phyloP scores from a whole-genome alignment of 1,140 invertebrate genomes.

The Hypothenemus hampei region DNA sequence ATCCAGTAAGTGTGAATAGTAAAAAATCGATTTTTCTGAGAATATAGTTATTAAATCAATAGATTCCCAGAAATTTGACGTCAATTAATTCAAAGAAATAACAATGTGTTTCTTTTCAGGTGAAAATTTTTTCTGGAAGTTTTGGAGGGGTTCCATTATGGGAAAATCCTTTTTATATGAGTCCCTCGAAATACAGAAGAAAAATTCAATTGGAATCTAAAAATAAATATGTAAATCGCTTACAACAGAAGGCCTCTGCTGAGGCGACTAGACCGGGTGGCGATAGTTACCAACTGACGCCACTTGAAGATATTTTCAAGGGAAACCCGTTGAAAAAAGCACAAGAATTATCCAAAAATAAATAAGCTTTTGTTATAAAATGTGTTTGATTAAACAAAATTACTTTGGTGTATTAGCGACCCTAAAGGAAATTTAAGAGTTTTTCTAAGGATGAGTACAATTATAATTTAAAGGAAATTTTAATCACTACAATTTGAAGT shows the following conservation, averaged over 20 bases:
- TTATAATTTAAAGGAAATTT: no score
- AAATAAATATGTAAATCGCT: slow-evolving; percentile 66
- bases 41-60: neutral
- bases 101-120: no score
- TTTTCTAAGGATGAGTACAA: no score
- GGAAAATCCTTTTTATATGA: slow-evolving; percentile 90
- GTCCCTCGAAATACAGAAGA: slow-evolving; percentile 78
- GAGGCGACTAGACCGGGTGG: slow-evolving; percentile 62
- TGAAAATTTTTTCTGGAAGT: slow-evolving; percentile 84
- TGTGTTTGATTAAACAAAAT: no score
- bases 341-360: slow-evolving; percentile 15
- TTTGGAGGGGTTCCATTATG: slow-evolving; percentile 90
- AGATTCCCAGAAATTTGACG: neutral
- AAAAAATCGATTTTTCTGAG: neutral
- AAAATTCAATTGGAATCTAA: slow-evolving; percentile 62
- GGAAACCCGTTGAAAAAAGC: slow-evolving; percentile 47
- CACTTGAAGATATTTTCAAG: slow-evolving; percentile 61
- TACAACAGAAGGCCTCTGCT: slow-evolving; percentile 72
- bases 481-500: no score
- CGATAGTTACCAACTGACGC: slow-evolving; percentile 58
- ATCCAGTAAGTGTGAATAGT: slow-evolving; percentile 65
- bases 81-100: neutral
- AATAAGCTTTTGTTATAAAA: no score
- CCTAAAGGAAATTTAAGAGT: no score
- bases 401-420: no score